Evolutionary conservation across 2,888 invertebrate species (phyloP).

Genomic region (Plemyria rubiginata): DNA sequence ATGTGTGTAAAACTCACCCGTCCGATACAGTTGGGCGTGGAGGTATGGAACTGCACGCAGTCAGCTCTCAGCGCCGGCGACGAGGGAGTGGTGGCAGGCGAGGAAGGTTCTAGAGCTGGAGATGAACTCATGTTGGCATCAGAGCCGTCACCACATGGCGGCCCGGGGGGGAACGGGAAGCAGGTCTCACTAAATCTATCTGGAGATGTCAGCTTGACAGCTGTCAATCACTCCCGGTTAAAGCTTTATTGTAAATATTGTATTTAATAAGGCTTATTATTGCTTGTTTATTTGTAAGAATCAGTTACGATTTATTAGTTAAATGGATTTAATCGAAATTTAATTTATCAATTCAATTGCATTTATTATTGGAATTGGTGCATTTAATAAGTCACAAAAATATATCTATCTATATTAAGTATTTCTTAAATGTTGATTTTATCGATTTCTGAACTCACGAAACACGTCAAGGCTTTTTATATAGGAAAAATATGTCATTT

Average conservation of each 20-base stretch:
- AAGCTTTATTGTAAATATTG: not conserved
- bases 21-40: constrained; percentile 69
- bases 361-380: constrained; percentile 14
- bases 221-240: not conserved
- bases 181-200: constrained; percentile 23
- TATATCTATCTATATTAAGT: constrained; percentile 3
- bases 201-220: constrained; percentile 31
- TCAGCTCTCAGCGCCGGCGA: constrained; percentile 70
- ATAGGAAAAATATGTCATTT: constrained; percentile 24
- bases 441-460: not conserved
- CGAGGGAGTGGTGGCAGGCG: constrained; percentile 74
- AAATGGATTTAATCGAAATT: not conserved
- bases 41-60: constrained; percentile 67
- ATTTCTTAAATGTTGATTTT: not conserved
- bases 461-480: constrained; percentile 3
- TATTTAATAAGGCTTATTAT: constrained; percentile 10
- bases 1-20: constrained; percentile 63
- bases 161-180: constrained; percentile 33
- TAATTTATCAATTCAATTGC: not conserved
- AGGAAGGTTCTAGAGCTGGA: constrained; percentile 78
- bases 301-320: too few relatives aligned
- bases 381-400: constrained; percentile 15
- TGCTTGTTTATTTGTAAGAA: constrained; percentile 1
- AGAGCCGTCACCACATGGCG: constrained; percentile 76
- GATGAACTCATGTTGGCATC: constrained; percentile 76